These are phyloP conservation scores for Zingel zingel DNA, from an alignment of 2,113 vertebrate species.

Conservation along the genomic window DNA sequence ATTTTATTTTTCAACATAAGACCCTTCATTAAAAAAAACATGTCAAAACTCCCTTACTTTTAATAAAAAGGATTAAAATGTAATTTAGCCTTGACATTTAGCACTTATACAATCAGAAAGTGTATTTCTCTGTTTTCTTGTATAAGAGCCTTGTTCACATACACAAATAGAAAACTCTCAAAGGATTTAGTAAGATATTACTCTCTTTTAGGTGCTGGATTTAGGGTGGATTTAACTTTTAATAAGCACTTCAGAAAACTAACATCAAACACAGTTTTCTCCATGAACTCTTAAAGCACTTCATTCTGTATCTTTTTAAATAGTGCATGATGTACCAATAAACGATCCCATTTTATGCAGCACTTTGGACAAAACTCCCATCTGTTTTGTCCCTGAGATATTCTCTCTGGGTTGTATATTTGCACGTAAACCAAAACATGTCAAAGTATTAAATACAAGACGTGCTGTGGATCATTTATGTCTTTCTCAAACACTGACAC, in stretches of 20 bases:
- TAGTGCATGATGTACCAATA: conserved; percentile 20
- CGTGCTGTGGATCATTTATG: conserved; percentile 4
- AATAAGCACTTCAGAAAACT: conserved; percentile 29
- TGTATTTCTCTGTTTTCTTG: neutral
- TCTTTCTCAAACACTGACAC: conserved; percentile 37
- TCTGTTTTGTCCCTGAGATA: conserved; percentile 49
- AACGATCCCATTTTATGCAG: conserved; percentile 11
- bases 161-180: conserved; percentile 17
- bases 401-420: conserved; percentile 20
- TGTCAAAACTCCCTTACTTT: neutral
- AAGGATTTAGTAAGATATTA: conserved; percentile 2
- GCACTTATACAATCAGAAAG: conserved; percentile 17
- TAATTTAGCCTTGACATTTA: conserved; percentile 16
- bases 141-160: conserved; percentile 6
- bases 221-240: conserved; percentile 55
- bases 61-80: conserved; percentile 9
- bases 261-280: conserved; percentile 24
- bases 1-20: neutral
- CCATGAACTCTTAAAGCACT: conserved; percentile 30
- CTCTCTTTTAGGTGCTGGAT: conserved; percentile 18
- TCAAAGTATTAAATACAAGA: conserved; percentile 28
- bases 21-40: neutral
- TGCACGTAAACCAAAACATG: conserved; percentile 31
- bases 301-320: conserved; percentile 7
- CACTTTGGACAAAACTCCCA: conserved; percentile 1